phyloP scores from a whole-genome alignment of 2,888 invertebrate genomes.

The Leptinotarsa juncta region DNA sequence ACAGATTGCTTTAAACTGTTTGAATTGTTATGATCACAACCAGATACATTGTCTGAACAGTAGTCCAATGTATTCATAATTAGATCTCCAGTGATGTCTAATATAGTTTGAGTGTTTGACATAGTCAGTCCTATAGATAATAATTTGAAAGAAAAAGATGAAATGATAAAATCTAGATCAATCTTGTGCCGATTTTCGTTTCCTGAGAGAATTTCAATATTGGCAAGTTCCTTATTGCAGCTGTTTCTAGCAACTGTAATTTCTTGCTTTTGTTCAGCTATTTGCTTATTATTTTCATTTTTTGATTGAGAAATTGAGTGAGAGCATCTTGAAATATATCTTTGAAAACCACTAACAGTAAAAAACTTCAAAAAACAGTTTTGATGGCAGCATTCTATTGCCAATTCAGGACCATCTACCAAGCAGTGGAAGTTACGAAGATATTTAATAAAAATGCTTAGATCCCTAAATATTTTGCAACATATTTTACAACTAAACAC shows the following conservation, averaged over 20 bases:
- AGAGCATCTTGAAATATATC: not conserved
- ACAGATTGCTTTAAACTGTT: not conserved
- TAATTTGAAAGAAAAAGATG: constrained; percentile 4
- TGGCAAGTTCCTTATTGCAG: not conserved
- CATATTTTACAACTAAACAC: not conserved
- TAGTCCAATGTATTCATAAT: not conserved
- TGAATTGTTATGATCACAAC: not conserved
- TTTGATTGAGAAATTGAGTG: not conserved
- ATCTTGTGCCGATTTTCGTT: not conserved
- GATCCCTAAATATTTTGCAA: not conserved
- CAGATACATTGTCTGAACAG: not conserved
- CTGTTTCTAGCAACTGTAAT: not conserved
- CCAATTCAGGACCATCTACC: constrained; percentile 4
- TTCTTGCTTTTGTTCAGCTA: not conserved
- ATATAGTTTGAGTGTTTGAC: not conserved
- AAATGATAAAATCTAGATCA: constrained; percentile 11
- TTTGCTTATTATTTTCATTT: constrained; percentile 13
- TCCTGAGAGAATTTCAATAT: not conserved
- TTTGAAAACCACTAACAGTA: not conserved
- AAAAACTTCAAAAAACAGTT: constrained; percentile 1
- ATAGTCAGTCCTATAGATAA: not conserved
- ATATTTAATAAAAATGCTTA: not conserved
- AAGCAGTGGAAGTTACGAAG: not conserved
- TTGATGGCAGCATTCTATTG: constrained; percentile 3
- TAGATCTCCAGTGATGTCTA: not conserved